Evolutionary conservation across 2,888 invertebrate species (phyloP).

Genomic region (Pyrocoelia pectoralis): DNA sequence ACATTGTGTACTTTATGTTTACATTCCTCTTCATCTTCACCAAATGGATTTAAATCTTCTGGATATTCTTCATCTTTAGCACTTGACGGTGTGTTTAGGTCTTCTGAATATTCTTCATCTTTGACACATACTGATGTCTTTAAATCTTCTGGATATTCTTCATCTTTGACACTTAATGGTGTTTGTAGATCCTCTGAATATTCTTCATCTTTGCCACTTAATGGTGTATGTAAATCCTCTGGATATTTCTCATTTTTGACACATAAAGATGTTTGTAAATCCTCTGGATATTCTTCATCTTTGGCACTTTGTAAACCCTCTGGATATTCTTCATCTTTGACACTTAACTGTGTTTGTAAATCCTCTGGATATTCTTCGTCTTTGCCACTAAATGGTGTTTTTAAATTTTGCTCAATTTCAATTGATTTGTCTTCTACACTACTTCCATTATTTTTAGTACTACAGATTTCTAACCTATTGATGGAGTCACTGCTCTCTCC

Average conservation of each 20-base stretch:
- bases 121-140: slow-evolving; percentile 59
- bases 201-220: slow-evolving; percentile 38
- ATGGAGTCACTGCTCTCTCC: slow-evolving; percentile 14
- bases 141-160: slow-evolving; percentile 76
- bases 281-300: no score
- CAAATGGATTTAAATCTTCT: slow-evolving; percentile 84
- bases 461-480: slow-evolving; percentile 13
- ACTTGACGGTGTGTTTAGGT: slow-evolving; percentile 66
- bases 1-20: slow-evolving; percentile 51
- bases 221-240: no score
- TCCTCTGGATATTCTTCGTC: slow-evolving; percentile 72
- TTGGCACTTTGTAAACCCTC: no score
- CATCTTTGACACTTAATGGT: slow-evolving; percentile 13
- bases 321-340: slow-evolving; percentile 42
- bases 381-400: slow-evolving; percentile 52
- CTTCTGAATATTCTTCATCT: slow-evolving; percentile 70
- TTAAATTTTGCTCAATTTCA: neutral
- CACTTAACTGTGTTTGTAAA: slow-evolving; percentile 64
- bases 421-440: slow-evolving; percentile 11
- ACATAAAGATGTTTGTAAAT: no score
- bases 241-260: no score
- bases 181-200: slow-evolving; percentile 84
- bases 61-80: slow-evolving; percentile 66
- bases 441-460: slow-evolving; percentile 9
- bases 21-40: slow-evolving; percentile 69